These are phyloP conservation scores for Nyctereutes procyonoides DNA, from an alignment of 2,113 vertebrate genomes.

Conservation along the genomic window DNA sequence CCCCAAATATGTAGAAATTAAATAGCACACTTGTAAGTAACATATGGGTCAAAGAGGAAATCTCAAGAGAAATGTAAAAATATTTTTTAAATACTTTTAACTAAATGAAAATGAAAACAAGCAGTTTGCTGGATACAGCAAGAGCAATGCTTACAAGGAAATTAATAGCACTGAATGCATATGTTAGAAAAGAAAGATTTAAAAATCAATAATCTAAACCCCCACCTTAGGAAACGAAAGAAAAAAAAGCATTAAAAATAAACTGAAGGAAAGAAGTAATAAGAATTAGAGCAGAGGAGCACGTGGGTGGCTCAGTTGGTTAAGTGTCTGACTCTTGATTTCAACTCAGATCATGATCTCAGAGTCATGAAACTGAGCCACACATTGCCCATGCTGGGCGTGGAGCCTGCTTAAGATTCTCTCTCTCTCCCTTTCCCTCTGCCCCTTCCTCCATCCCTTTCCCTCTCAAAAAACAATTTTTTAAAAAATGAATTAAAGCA, in stretches of 20 bases:
- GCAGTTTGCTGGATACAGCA: background rate
- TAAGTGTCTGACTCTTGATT: too few relatives aligned
- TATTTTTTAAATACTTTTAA: background rate
- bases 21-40: background rate
- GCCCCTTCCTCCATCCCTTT: background rate
- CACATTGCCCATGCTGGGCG: too few relatives aligned
- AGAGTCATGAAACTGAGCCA: too few relatives aligned
- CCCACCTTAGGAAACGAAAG: background rate
- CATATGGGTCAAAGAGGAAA: background rate
- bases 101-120: background rate
- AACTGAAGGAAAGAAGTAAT: background rate
- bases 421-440: background rate
- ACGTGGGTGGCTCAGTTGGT: too few relatives aligned
- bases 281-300: background rate
- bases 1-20: background rate
- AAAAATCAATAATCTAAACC: background rate
- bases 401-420: too few relatives aligned
- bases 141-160: background rate
- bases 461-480: too few relatives aligned
- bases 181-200: background rate
- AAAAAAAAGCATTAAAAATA: background rate
- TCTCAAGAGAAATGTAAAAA: background rate
- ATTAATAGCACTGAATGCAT: background rate
- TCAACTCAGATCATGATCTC: too few relatives aligned
- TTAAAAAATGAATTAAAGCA: background rate